Base-by-base conservation (phyloP, 2,113 vertebrate species). In the Triplophysa dalaica region DNA sequence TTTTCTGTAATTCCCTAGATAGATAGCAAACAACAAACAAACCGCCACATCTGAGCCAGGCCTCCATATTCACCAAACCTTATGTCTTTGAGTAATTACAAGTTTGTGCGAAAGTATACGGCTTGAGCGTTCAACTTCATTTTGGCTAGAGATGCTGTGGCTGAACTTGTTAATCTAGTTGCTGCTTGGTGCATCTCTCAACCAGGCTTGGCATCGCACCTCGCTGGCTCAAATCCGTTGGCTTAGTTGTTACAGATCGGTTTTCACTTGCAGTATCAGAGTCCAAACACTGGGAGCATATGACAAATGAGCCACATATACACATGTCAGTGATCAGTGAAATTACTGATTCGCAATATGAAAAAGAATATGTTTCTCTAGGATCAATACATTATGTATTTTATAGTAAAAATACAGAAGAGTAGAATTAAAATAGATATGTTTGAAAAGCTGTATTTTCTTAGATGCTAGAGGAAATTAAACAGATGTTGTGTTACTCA, bases 151-250 rank as follows among this genome's bases (percentile, higher is more conserved):
- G 75, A 52, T 72, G 33, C 41, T 78, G 69, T 65, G 75, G 52
- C 48, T 66, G 79, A 84, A 81, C 79, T 78, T 79, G 70, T 62
- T 84, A 81, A 81, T 78, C 79, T 70, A 70, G 75, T 84, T 78
- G 60, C 75, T 64, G 83, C 58, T 58, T 72, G 56, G 70, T 73
- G 75, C 50, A 50, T 81, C 58, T 78, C 75, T 33, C 67, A 80
- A 65, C 33, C 21, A 75, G 33, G 56, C 6, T 58, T 84, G 83
- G 83, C 83, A 78, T 54, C 6, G 21, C 14, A 19, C 62, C 79
- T 68, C 33, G 61, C 78, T 73, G 82, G 82, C 75, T 43, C 67
- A 66, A 62, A 78, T 81, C 68, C 26, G 2, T 64, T 56, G 70
- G 70, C 69, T 65, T 61, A 50, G 64, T 69, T 78, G 63, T 74